Percentiles rank a stretch among this genome's conserved stretches.
Evolutionary conservation across 2,797 vertebrate genomes (phyloP).

Genomic region (Lophius americanus): DNA sequence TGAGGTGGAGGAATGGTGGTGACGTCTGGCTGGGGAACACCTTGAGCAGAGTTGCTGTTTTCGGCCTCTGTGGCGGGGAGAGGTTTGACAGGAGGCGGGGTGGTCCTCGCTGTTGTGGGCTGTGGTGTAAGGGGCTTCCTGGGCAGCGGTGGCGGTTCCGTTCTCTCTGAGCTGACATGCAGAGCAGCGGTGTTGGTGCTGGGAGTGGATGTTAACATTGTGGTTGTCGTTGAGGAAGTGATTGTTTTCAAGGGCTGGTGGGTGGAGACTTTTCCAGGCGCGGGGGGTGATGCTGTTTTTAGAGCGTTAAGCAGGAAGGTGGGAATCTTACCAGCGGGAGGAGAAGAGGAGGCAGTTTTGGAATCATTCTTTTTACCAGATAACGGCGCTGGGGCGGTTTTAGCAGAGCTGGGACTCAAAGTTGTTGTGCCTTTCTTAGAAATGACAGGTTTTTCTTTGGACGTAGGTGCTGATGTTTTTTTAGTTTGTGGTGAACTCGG

Average conservation of each 20-base stretch:
- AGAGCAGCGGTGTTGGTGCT: slow-evolving; percentile 8
- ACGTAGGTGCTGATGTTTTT: slow-evolving; percentile 32
- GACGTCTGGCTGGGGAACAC: slow-evolving; percentile 30
- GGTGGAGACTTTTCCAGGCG: slow-evolving; percentile 62
- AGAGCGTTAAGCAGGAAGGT: slow-evolving; percentile 38
- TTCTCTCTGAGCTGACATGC: slow-evolving; percentile 26
- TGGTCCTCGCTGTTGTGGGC: slow-evolving; percentile 11
- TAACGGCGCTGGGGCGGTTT: slow-evolving; percentile 52
- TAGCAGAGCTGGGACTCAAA: slow-evolving; percentile 41
- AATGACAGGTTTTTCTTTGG: slow-evolving; percentile 43
- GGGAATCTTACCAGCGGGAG: slow-evolving; percentile 50
- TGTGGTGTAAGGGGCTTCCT: slow-evolving; percentile 37
- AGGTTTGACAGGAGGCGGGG: slow-evolving; percentile 20
- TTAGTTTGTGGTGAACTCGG: slow-evolving; percentile 38
- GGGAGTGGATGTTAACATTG: slow-evolving; percentile 9
- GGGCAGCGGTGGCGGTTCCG: not conserved
- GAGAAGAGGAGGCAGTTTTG: slow-evolving; percentile 32
- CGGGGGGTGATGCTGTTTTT: slow-evolving; percentile 60
- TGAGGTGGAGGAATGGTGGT: slow-evolving; percentile 23
- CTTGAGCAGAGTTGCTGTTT: slow-evolving; percentile 44
- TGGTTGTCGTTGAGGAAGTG: slow-evolving; percentile 25
- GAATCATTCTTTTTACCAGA: slow-evolving; percentile 61
- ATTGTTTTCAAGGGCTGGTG: slow-evolving; percentile 33
- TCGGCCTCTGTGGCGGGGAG: slow-evolving; percentile 32
- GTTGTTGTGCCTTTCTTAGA: slow-evolving; percentile 60